phyloP scores from a whole-genome alignment of 2,888 invertebrate species.

The Dilophus febrilis region DNA sequence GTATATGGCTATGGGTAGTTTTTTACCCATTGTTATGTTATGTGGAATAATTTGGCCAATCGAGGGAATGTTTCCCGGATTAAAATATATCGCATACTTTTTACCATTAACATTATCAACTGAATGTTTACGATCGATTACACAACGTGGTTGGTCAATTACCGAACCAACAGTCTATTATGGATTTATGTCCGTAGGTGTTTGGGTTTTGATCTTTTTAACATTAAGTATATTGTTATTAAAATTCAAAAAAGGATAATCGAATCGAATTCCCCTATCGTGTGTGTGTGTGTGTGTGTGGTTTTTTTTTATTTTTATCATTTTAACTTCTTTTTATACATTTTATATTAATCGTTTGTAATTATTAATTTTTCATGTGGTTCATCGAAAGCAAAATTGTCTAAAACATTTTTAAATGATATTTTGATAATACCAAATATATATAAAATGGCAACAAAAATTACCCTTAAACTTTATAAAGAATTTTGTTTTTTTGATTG shows the following conservation, averaged over 20 bases:
- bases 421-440: too few relatives aligned
- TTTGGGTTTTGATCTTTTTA: conserved; percentile 66
- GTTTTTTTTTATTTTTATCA: too few relatives aligned
- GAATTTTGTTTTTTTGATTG: too few relatives aligned
- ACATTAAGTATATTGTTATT: conserved; percentile 54
- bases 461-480: too few relatives aligned
- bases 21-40: conserved; percentile 68
- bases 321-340: too few relatives aligned
- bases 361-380: too few relatives aligned
- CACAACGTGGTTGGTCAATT: conserved; percentile 71
- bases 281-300: too few relatives aligned
- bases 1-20: conserved; percentile 69
- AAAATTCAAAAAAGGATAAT: conserved; percentile 70
- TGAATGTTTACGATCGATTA: conserved; percentile 68
- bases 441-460: too few relatives aligned
- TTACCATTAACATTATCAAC: conserved; percentile 79
- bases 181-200: conserved; percentile 59
- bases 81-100: conserved; percentile 53
- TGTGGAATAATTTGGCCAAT: conserved; percentile 91
- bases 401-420: too few relatives aligned
- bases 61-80: conserved; percentile 69
- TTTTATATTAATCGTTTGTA: too few relatives aligned
- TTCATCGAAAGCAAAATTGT: too few relatives aligned
- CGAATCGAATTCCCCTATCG: too few relatives aligned
- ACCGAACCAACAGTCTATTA: conserved; percentile 52